Percentiles rank a stretch among this genome's conserved stretches.
These are phyloP conservation scores for Hippolais icterina DNA, from an alignment of 2,113 vertebrate genomes.

Conservation along the genomic window DNA sequence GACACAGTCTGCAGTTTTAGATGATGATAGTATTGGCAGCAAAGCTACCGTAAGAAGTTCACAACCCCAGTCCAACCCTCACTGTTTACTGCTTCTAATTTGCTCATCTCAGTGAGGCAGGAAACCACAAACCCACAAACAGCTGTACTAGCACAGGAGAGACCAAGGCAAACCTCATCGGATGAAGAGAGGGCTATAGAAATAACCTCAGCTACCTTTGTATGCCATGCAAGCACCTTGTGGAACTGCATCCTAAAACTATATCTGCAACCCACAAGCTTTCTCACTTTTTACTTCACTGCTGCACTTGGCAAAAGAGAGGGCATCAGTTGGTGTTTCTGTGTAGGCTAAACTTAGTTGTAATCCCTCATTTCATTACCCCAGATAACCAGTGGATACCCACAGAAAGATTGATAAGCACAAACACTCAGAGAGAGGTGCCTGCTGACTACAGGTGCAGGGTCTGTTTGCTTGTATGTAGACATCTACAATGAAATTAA, in stretches of 20 bases:
- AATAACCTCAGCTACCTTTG: not conserved
- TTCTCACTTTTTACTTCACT: not conserved
- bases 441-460: not conserved
- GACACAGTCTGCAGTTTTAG: not conserved
- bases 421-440: not conserved
- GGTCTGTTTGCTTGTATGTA: not conserved
- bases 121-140: not conserved
- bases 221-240: not conserved
- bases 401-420: not conserved
- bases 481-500: not conserved
- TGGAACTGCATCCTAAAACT: not conserved
- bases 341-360: not conserved
- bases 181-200: not conserved
- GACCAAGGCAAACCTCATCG: rapidly evolving
- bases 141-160: not conserved
- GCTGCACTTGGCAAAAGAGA: not conserved
- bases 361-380: not conserved
- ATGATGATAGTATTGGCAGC: not conserved
- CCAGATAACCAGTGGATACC: not conserved
- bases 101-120: not conserved
- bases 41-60: not conserved
- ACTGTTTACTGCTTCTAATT: not conserved
- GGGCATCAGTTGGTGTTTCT: not conserved
- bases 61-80: not conserved
- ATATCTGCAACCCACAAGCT: not conserved